These are phyloP conservation scores for Conus ventricosus DNA, from an alignment of 1,140 invertebrate species.

Conservation along the genomic window DNA sequence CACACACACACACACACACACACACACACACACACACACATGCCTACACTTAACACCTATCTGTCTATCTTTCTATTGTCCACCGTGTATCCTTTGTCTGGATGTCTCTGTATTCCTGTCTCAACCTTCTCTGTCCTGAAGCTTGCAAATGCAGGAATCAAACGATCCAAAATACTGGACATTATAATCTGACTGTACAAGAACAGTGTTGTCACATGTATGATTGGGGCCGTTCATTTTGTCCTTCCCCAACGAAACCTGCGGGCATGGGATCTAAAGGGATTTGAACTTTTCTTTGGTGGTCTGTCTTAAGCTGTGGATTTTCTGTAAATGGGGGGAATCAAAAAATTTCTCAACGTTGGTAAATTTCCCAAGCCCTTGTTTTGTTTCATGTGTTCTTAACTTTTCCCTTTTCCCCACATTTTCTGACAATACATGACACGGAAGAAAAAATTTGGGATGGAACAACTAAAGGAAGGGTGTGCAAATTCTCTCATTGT, in stretches of 20 bases:
- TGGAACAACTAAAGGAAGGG: neutral
- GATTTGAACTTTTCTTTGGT: neutral
- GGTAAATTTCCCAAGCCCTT: neutral
- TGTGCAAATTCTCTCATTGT: neutral
- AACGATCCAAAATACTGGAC: too few relatives aligned
- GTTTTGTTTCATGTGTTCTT: neutral
- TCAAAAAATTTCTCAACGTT: neutral
- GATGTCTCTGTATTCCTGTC: too few relatives aligned
- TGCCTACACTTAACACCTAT: too few relatives aligned
- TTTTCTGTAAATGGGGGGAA: neutral
- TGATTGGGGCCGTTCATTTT: neutral
- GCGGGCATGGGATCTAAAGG: neutral
- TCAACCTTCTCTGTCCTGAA: too few relatives aligned
- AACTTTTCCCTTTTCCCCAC: neutral
- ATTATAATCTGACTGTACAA: neutral
- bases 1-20: too few relatives aligned
- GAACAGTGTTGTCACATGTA: neutral
- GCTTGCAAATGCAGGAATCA: too few relatives aligned
- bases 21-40: too few relatives aligned
- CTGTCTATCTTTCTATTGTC: too few relatives aligned
- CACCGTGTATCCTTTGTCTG: too few relatives aligned
- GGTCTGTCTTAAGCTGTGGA: neutral
- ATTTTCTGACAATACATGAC: neutral
- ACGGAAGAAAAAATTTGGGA: neutral
- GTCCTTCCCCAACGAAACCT: neutral